Evolutionary conservation across 2,797 vertebrate genomes (phyloP), one percentile per base, ranked within the genome.

Genomic region (Clarias pachynema): DNA sequence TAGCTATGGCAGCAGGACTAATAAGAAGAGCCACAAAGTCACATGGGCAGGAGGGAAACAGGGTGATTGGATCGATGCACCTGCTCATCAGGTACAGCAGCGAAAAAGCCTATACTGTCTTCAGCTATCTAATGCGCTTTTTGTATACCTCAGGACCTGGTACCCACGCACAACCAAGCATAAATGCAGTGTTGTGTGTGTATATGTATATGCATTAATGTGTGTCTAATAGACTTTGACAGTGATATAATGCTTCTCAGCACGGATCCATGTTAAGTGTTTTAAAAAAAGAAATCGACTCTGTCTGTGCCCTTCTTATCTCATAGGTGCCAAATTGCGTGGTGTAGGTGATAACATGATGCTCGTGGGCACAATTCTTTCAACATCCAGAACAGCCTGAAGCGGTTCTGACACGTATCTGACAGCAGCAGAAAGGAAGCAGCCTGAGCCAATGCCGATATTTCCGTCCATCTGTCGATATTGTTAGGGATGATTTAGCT

Each of bases 311-410:
- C 78, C 78, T 80, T 40, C n/a, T 24, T 85, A 80, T 85, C 77
- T 62, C 8, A 9, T 44, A 70, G 63, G 75, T 37, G 68, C 57
- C 40, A 26, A 65, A 85, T 81, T 80, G 84, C 66, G 18, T 74
- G 78, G 68, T 73, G 37, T 85, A 85, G 20, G 57, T 80, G 57
- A 81, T 81, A 85, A 80, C 66, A 74, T 74, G 78, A 70, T 80
- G 78, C 77, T 81, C 8, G n/a, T 73, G 26, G 84, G 49, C 74
- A 40, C 74, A 84, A 37, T 62, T 72, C 56, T 49, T 37, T 72
- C 57, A 53, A 37, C 29, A 63, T 73, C 57, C 37, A 20, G 22
- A 85, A 72, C 77, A 73, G 57, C 68, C 78, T 31, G 26, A 85
- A 62, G 68, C 37, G 77, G 56, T 72, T n/a, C 40, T 1, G 66